Evolutionary conservation across 2,113 vertebrate species (phyloP).

Genomic region (Glaucomys volans): DNA sequence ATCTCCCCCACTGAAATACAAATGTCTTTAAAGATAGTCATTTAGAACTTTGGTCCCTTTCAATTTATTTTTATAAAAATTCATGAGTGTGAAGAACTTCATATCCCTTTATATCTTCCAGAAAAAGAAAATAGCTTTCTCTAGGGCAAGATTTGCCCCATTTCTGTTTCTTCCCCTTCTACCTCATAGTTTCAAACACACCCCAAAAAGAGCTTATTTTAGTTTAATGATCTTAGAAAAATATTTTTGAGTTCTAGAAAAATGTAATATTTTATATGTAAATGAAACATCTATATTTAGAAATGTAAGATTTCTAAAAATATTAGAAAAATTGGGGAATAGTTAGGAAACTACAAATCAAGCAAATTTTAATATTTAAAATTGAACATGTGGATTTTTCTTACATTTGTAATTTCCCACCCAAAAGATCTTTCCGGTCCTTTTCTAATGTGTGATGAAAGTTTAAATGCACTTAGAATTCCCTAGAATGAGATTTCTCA

Average conservation of each 20-base stretch:
- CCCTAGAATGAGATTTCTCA: slow-evolving; percentile 68
- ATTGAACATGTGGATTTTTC: slow-evolving; percentile 10
- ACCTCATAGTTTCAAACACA: not conserved
- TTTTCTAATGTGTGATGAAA: slow-evolving; percentile 40
- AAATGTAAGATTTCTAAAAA: not conserved
- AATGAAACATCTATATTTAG: no score
- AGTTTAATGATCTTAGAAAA: not conserved
- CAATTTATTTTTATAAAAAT: slow-evolving; percentile 36
- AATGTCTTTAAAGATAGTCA: not conserved
- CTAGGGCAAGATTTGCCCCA: not conserved
- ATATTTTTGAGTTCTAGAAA: not conserved
- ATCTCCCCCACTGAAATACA: not conserved
- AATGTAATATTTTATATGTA: not conserved
- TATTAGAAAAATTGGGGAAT: not conserved
- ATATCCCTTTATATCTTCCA: not conserved
- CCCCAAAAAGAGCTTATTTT: not conserved
- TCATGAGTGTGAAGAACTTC: not conserved
- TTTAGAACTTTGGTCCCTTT: not conserved
- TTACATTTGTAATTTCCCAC: slow-evolving; percentile 54
- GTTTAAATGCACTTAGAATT: slow-evolving; percentile 47
- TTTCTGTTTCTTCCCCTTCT: not conserved
- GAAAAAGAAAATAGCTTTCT: not conserved
- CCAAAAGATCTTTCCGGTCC: not conserved
- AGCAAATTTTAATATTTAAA: slow-evolving; percentile 50
- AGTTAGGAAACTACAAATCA: slow-evolving; percentile 37